These are phyloP conservation scores for Kryptolebias marmoratus DNA, from an alignment of 2,113 vertebrate genomes.

Conservation along the genomic window DNA sequence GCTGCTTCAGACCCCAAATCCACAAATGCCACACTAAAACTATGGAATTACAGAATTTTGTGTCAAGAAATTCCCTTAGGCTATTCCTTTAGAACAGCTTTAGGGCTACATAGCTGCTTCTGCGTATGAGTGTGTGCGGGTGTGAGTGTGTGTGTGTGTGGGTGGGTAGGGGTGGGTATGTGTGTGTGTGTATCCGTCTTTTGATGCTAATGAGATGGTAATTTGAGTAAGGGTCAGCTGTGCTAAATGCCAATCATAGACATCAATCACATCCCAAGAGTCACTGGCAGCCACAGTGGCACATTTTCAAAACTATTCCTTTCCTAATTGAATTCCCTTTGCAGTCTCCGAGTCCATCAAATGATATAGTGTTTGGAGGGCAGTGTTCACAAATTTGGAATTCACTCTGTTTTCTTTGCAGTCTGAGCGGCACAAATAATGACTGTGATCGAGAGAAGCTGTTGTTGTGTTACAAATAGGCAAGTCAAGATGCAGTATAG, in stretches of 20 bases:
- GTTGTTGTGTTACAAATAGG: conserved; percentile 56
- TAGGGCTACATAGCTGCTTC: conserved; percentile 28
- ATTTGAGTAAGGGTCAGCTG: conserved; percentile 70
- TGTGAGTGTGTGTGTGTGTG: conserved; percentile 50
- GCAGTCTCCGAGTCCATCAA: conserved; percentile 61
- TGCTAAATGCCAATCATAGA: conserved; percentile 74
- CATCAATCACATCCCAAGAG: conserved; percentile 70
- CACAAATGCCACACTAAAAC: conserved; percentile 50
- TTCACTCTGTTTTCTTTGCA: conserved; percentile 50
- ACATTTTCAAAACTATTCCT: conserved; percentile 64
- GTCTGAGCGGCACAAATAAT: conserved; percentile 41
- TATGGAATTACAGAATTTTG: conserved; percentile 62
- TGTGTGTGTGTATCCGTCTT: conserved; percentile 50
- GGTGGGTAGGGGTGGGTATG: too few relatives aligned
- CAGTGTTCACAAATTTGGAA: conserved; percentile 50
- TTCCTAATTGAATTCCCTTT: conserved; percentile 68
- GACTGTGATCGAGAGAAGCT: conserved; percentile 41
- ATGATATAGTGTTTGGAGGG: conserved; percentile 44
- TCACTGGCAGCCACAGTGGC: conserved; percentile 49
- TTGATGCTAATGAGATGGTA: conserved; percentile 75
- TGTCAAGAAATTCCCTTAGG: conserved; percentile 39
- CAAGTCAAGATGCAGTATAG: conserved; percentile 7
- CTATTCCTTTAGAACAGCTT: conserved; percentile 42
- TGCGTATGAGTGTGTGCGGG: conserved; percentile 47
- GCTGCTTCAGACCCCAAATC: conserved; percentile 15